Evolutionary conservation across 23 tunicate genomes (phyloP).

Genomic region (Halocynthia aurantium): DNA sequence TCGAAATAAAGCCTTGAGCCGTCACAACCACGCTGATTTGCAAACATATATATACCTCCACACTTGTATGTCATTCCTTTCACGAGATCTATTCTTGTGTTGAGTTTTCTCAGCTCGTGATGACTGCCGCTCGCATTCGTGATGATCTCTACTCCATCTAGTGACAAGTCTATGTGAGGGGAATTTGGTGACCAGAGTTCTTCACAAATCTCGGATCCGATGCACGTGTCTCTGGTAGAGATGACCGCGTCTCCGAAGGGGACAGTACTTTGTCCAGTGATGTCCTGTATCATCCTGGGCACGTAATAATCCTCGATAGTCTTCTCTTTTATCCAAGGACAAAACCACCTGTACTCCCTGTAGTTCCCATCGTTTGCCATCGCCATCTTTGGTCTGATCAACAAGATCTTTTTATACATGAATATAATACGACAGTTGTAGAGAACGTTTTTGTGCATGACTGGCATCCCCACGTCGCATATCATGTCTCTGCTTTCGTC

Average conservation of each 20-base stretch:
- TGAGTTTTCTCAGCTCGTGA: constrained; percentile 26
- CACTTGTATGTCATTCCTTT: constrained; percentile 24
- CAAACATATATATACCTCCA: constrained; percentile 63
- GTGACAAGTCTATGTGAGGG: constrained; percentile 31
- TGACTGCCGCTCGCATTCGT: constrained; percentile 76
- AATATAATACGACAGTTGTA: constrained; percentile 76
- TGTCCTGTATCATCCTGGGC: constrained; percentile 33
- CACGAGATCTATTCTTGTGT: constrained; percentile 18
- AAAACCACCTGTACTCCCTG: constrained; percentile 80
- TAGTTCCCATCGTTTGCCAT: constrained; percentile 60
- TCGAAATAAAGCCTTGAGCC: constrained; percentile 69
- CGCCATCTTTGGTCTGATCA: constrained; percentile 70
- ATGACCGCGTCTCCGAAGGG: constrained; percentile 69
- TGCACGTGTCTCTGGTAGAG: constrained; percentile 40
- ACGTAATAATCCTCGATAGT: constrained; percentile 31
- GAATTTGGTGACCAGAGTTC: constrained; percentile 59
- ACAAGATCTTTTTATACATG: constrained; percentile 51
- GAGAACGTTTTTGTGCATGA: constrained; percentile 45
- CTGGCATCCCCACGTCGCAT: constrained; percentile 96
- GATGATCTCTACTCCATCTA: constrained; percentile 75
- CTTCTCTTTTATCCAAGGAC: constrained; percentile 68
- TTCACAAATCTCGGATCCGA: constrained; percentile 76
- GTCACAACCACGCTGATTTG: constrained; percentile 81
- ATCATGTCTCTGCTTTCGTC: constrained; percentile 73
- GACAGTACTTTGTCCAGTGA: constrained; percentile 58